These are phyloP conservation scores for Tipula lateralis DNA, from an alignment of 2,888 invertebrate species.

Conservation along the genomic window DNA sequence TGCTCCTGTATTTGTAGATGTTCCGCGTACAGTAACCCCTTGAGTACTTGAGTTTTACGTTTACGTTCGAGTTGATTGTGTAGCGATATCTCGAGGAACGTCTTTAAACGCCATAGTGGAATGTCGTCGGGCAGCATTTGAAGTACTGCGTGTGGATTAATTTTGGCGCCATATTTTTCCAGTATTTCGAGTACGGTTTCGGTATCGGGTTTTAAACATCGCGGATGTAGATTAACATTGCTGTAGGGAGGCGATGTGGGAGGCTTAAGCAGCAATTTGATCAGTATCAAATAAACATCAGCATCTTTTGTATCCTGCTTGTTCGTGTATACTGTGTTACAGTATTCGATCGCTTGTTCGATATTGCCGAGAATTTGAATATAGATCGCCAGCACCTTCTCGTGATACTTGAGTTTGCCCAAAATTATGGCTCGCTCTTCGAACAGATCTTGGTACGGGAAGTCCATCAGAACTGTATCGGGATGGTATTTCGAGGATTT, in stretches of 20 bases:
- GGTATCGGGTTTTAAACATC: conserved; percentile 66
- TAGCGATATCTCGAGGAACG: conserved; percentile 73
- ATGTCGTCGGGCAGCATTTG: conserved; percentile 69
- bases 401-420: conserved; percentile 83
- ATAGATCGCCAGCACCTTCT: conserved; percentile 89
- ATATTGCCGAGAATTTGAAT: conserved; percentile 82
- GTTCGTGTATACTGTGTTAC: conserved; percentile 61
- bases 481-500: conserved; percentile 77
- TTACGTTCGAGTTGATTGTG: conserved; percentile 69
- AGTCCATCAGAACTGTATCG: conserved; percentile 78
- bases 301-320: conserved; percentile 35
- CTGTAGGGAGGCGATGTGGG: conserved; percentile 45
- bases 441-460: conserved; percentile 77
- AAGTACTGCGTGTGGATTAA: conserved; percentile 72
- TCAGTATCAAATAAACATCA: conserved; percentile 37
- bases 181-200: conserved; percentile 74
- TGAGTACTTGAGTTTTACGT: conserved; percentile 71
- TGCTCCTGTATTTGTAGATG: conserved; percentile 75
- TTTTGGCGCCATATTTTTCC: conserved; percentile 76
- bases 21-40: conserved; percentile 79
- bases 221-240: conserved; percentile 52
- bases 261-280: conserved; percentile 51
- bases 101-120: conserved; percentile 68
- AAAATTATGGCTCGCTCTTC: conserved; percentile 94
- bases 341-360: conserved; percentile 77